Base-by-base conservation (phyloP, 2,113 vertebrate species). In the Seriola rivoliana region DNA sequence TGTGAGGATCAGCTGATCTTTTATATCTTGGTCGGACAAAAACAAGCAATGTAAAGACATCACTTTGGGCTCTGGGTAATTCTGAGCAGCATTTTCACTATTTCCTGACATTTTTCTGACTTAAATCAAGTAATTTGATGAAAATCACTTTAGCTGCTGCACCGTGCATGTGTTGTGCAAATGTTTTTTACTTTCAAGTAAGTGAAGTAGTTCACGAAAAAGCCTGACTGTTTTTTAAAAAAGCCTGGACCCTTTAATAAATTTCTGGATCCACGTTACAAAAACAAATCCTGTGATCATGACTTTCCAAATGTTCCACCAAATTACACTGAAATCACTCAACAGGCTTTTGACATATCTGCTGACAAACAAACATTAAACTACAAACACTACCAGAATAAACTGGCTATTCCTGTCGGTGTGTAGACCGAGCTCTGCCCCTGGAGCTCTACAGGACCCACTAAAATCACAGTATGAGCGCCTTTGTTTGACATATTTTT, bases 371-470 rank as follows among this genome's bases (percentile, higher is more conserved):
- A 25, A 12, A 57, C 10, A 13, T 25, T 2, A 21, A 21, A 52
- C 48, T n/a, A 54, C 52, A 54, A 54, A 13, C n/a, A 57, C 23
- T 57, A 34, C 16, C 59, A 62, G 54, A 68, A 38, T 21, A 34
- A 78, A 73, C 70, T 21, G 21, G 4, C 8, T 64, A 6, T 78
- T 85, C 38, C 36, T 67, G 75, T 46, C 36, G 21, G 72, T 38
- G 73, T 81, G 38, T 68, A 23, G 32, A 29, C 6, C 0, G 29
- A 68, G 44, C 36, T 66, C 63, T 55, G 36, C 60, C 48, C 57
- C 10, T 50, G 38, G 70, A 79, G 36, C 60, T 72, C 38, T 6
- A 13, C 38, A 32, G 34, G 5, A 29, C 32, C 16, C 0, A 23
- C 29, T 44, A 16, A 71, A 74, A 80, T 72, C 54, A 17, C n/a